Evolutionary conservation across 2,888 invertebrate species (phyloP).

Genomic region (Embidobia sp.): DNA sequence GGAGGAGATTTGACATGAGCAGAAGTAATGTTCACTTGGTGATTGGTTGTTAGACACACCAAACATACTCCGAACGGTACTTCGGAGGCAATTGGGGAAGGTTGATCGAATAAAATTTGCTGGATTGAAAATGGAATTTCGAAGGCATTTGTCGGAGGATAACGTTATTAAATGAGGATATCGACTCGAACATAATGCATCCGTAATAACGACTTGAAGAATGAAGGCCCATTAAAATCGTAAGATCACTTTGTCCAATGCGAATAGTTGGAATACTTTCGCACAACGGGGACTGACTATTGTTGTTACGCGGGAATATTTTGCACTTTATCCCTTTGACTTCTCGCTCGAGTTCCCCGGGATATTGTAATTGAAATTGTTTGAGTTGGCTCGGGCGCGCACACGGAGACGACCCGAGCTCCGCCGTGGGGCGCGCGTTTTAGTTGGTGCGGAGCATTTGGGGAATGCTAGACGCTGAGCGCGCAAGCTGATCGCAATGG

Average conservation of each 20-base stretch:
- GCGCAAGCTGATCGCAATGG: slow-evolving; percentile 34
- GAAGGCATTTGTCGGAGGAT: no score
- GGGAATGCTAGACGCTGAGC: slow-evolving; percentile 39
- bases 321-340: slow-evolving; percentile 48
- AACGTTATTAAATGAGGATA: background rate
- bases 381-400: slow-evolving; percentile 36
- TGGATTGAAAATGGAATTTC: no score
- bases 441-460: slow-evolving; percentile 41
- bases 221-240: slow-evolving; percentile 11
- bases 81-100: no score
- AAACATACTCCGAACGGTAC: no score
- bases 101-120: no score
- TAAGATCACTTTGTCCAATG: background rate
- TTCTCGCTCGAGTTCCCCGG: slow-evolving; percentile 20
- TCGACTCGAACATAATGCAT: background rate
- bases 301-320: slow-evolving; percentile 45
- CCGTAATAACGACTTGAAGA: no score
- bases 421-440: slow-evolving; percentile 30
- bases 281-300: slow-evolving; percentile 13
- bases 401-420: slow-evolving; percentile 17
- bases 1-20: no score
- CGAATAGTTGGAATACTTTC: slow-evolving; percentile 36
- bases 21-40: no score
- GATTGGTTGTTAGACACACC: no score
- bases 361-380: slow-evolving; percentile 61